Evolutionary conservation across 2,888 invertebrate genomes (phyloP), one percentile per base, ranked within the genome.

Genomic region (Lottia gigantea): DNA sequence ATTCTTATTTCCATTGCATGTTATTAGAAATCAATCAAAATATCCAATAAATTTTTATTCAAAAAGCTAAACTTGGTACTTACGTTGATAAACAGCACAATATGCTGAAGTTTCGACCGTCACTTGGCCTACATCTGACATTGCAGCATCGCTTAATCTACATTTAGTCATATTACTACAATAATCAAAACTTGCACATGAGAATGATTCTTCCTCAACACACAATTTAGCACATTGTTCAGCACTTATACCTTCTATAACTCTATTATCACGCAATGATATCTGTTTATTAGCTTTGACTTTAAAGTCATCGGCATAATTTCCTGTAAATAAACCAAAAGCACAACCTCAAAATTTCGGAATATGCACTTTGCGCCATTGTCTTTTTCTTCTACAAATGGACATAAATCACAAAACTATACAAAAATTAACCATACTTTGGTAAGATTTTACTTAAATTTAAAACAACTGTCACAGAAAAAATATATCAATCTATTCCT

Each of bases 151-250:
- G n/a, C 76, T 82, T 8, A 83, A 77, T 23, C 83, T 67, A 66
- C 84, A 84, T 68, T 79, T 75, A 4, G 80, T 79, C n/a, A 70
- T 64, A 70, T 80, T 80, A 45, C 80, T 80, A 73, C 84, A 84
- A 73, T 83, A 83, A 71, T 79, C 78, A 65, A 84, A 84, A 66
- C 79, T 80, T 25, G 79, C 78, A 70, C 84, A 84, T 40, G 75
- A 73, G 25, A 77, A 73, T 6, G 74, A 65, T 66, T 79, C 78
- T 65, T 78, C 76, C 16, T 82, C 71, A 0, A 80, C 81, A 72
- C 84, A 84, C n/a, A 80, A 63, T 67, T 81, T 80, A 12, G 84
- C 83, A 71, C 84, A 84, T 67, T 82, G 78, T 12, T 75, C 74
- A 8, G 80, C 75, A 1, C 71, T 74, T 11, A 84, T 71, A 4